Base-by-base conservation (phyloP, 2,888 invertebrate species). In the Cremastobaeus sp. region DNA sequence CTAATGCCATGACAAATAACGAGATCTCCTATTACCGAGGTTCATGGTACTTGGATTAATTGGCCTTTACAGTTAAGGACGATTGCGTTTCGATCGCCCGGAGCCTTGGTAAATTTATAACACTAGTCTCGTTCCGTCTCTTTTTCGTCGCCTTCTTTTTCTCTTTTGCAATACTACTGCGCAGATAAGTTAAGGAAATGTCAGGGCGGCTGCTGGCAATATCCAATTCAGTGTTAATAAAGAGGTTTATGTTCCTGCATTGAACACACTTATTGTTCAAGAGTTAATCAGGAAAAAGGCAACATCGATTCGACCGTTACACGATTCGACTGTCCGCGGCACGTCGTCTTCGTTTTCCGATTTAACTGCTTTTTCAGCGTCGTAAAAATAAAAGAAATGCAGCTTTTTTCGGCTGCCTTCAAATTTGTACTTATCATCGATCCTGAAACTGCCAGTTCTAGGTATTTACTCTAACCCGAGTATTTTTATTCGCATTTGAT, bases 21-120 rank as follows among this genome's bases (percentile, higher is more conserved):
- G 65, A 77, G 77, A 81, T 77, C 80, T 76, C 69, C 79, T 77
- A 80, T 82, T 81, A 78, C 74, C 76, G 52, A 76, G 77, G 77
- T 81, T 81, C 78, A 70, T 75, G 74, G 81, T 82, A 77, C 76
- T 74, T 76, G 60, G 82, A 82, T 81, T 83, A 83, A 83, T 83
- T 82, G 82, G 77, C 77, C 74, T 77, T 77, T 79, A 82, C 78
- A 79, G 83, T 82, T 81, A 81, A 57, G 70, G 75, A 74, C 66
- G 74, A 66, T 70, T 54, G 66, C 75, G 59, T 75, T 75, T 57
- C 71, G 70, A 76, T 78, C 66, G 74, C 76, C 72, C 64, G 62
- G 43, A 74, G 71, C 69, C 62, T 48, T 64, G 75, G 76, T 54
- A 66, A 73, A 76, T 76, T 73, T 76, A 73, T 73, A 76, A 76